Conservation (phyloP, 1,140 invertebrate species). For the Riptortus pedestris region DNA sequence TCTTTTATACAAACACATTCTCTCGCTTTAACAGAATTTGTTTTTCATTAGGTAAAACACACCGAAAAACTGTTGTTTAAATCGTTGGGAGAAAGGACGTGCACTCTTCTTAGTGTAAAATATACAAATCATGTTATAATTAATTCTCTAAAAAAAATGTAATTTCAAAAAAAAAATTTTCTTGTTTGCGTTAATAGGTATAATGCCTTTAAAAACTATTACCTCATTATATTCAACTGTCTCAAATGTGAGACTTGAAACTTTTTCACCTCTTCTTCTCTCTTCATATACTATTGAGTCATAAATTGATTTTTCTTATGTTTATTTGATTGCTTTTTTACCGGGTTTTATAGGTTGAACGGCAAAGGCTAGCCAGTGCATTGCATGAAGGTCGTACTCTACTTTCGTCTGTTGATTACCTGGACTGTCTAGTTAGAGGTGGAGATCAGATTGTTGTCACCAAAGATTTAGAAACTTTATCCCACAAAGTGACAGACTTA, state of each 20-base stretch:
- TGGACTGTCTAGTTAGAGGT: background rate
- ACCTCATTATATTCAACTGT: background rate
- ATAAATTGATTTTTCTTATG: no score
- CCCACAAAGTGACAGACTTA: background rate
- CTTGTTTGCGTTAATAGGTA: background rate
- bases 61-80: no score
- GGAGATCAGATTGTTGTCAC: background rate
- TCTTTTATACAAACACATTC: no score
- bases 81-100: no score
- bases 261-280: background rate
- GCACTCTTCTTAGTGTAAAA: no score
- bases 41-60: no score
- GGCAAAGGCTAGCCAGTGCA: constrained; percentile 13
- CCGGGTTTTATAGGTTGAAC: constrained; percentile 27
- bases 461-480: background rate
- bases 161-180: background rate
- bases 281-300: no score
- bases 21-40: no score
- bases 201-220: background rate
- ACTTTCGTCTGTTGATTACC: constrained; percentile 2
- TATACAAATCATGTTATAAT: no score
- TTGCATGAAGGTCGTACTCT: constrained; percentile 10
- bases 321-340: no score
- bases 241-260: background rate
- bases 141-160: no score